Evolutionary conservation across 2,888 invertebrate species (phyloP).

Genomic region (Leistus spinibarbis): DNA sequence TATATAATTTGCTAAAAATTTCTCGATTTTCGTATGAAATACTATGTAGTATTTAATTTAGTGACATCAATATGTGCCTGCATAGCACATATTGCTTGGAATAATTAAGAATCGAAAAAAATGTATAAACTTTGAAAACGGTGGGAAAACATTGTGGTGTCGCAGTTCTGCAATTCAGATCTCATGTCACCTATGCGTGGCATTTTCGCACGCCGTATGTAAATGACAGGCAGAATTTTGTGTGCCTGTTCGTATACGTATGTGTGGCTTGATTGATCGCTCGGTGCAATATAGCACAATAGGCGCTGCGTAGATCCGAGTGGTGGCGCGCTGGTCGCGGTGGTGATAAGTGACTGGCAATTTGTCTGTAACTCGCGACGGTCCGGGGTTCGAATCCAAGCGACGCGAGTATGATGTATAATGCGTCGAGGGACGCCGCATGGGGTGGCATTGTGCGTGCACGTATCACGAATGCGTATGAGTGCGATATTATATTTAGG

Average conservation of each 20-base stretch:
- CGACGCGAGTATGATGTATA: constrained; percentile 43
- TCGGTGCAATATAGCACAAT: constrained; percentile 49
- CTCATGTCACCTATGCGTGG: neutral
- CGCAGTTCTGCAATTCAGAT: neutral
- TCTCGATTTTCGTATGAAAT: no score
- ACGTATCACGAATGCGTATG: constrained; percentile 53
- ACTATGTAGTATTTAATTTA: no score
- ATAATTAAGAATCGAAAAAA: no score
- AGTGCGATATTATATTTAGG: constrained; percentile 44
- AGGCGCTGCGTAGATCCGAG: constrained; percentile 40
- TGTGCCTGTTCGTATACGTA: neutral
- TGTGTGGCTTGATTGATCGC: constrained; percentile 33
- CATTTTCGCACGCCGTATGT: constrained; percentile 15
- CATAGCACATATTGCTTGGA: no score
- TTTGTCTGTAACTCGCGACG: constrained; percentile 24
- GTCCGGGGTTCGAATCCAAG: constrained; percentile 31
- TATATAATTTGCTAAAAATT: no score
- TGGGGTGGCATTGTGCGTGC: constrained; percentile 50
- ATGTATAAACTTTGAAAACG: neutral
- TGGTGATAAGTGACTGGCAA: constrained; percentile 37
- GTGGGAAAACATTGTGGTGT: neutral
- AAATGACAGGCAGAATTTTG: constrained; percentile 15
- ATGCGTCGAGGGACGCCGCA: constrained; percentile 45
- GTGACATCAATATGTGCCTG: no score
- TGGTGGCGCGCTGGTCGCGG: constrained; percentile 18